These are phyloP conservation scores for Pogonomyrmex barbatus DNA, from an alignment of 1,140 invertebrate species.

Conservation along the genomic window DNA sequence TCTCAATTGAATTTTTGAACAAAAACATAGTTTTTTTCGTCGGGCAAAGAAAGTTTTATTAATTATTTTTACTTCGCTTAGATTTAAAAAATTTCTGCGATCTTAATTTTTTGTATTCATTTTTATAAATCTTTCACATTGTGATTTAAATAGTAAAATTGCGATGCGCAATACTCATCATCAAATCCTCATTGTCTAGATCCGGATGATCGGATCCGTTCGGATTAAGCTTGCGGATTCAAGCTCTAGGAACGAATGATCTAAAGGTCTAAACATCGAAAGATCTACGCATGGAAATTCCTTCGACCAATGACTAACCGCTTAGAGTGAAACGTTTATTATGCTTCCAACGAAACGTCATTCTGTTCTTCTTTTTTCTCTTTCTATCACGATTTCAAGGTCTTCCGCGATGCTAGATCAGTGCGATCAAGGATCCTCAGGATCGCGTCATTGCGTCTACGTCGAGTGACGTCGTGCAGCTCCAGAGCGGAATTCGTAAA, in stretches of 20 bases:
- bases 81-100: no score
- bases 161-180: neutral
- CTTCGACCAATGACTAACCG: conserved; percentile 71
- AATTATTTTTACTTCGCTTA: neutral
- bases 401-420: conserved; percentile 47
- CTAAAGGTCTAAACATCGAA: conserved; percentile 46
- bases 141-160: neutral
- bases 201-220: conserved; percentile 8
- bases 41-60: no score
- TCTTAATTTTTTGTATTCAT: neutral
- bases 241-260: conserved; percentile 45
- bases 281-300: conserved; percentile 70
- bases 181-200: neutral
- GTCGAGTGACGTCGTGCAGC: conserved; percentile 25
- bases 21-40: no score
- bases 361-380: conserved; percentile 32
- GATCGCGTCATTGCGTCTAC: conserved; percentile 56
- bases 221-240: conserved; percentile 48
- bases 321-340: conserved; percentile 68
- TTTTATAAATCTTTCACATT: neutral
- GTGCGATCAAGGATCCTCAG: conserved; percentile 49
- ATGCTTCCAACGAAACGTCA: conserved; percentile 44
- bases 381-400: conserved; percentile 44
- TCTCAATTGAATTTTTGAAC: neutral
- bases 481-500: conserved; percentile 45